Percentiles rank a stretch among this genome's conserved stretches.
Conservation (phyloP, 2,888 invertebrate species). For the Autographa gamma region DNA sequence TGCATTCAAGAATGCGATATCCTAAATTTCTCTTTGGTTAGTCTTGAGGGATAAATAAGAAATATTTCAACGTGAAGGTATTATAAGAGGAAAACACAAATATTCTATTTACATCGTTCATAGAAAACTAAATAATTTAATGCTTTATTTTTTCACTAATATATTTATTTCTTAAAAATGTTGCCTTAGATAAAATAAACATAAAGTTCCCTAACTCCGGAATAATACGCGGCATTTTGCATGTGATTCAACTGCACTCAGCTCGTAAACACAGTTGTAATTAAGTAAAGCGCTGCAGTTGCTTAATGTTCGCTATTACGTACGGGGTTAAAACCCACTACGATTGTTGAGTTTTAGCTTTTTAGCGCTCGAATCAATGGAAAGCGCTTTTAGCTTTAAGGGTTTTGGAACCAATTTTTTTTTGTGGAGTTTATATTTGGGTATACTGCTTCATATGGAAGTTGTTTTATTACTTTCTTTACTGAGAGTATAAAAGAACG, state of each 20-base stretch:
- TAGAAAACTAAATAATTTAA: too few relatives aligned
- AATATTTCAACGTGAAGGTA: too few relatives aligned
- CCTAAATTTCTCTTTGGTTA: too few relatives aligned
- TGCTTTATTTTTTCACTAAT: too few relatives aligned
- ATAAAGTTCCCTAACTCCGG: slow-evolving; percentile 28
- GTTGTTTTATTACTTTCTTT: slow-evolving; percentile 4
- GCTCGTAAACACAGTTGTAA: slow-evolving; percentile 65
- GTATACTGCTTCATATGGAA: neutral
- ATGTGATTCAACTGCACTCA: slow-evolving; percentile 63
- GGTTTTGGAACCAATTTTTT: neutral
- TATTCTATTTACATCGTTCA: too few relatives aligned
- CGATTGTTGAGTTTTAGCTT: slow-evolving; percentile 39
- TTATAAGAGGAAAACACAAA: too few relatives aligned
- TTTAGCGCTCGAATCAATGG: slow-evolving; percentile 29
- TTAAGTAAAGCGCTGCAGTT: slow-evolving; percentile 62
- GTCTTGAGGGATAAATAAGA: too few relatives aligned
- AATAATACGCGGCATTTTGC: slow-evolving; percentile 52
- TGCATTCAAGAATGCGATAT: too few relatives aligned
- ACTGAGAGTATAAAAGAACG: neutral
- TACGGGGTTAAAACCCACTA: slow-evolving; percentile 45
- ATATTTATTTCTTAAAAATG: neutral
- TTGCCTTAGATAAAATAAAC: slow-evolving; percentile 2
- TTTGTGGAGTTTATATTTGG: neutral
- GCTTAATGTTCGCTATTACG: slow-evolving; percentile 57
- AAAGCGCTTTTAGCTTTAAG: slow-evolving; percentile 27